Evolutionary conservation across 2,113 vertebrate genomes (phyloP).

Genomic region (Illadopsis cleaveri): DNA sequence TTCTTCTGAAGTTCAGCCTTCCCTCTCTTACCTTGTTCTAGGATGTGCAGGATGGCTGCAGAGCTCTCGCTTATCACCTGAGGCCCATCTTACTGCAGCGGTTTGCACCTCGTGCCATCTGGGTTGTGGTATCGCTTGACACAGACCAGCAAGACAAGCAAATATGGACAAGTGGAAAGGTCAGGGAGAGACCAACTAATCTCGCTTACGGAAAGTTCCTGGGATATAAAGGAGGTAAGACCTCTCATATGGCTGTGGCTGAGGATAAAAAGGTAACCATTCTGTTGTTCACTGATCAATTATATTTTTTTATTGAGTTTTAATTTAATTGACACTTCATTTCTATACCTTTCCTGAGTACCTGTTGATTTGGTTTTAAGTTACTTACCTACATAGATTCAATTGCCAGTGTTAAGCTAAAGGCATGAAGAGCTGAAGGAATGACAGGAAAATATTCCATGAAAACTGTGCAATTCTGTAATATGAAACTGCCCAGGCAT

Average conservation of each 20-base stretch:
- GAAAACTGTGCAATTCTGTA: not conserved
- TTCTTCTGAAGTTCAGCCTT: not conserved
- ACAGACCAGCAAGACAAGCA: not conserved
- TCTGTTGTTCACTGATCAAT: not conserved
- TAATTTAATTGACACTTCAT: too few relatives aligned
- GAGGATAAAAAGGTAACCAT: not conserved
- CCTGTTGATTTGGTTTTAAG: not conserved
- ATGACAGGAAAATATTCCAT: not conserved
- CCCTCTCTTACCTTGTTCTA: not conserved
- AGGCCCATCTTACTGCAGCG: not conserved
- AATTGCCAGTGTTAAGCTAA: not conserved
- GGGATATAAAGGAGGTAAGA: not conserved
- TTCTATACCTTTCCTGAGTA: not conserved
- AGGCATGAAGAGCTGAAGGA: not conserved
- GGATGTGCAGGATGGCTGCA: not conserved
- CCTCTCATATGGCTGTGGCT: not conserved
- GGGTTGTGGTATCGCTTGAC: not conserved
- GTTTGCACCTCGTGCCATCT: not conserved
- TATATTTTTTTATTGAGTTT: too few relatives aligned
- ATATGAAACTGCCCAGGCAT: not conserved
- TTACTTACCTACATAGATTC: not conserved
- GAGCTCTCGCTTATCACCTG: not conserved
- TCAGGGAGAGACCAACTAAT: not conserved
- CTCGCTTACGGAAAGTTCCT: not conserved
- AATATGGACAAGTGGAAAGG: too few relatives aligned